Percentiles rank a stretch among this genome's conserved stretches.
phyloP scores from a whole-genome alignment of 2,113 vertebrate genomes.

The Burhinus bistriatus region DNA sequence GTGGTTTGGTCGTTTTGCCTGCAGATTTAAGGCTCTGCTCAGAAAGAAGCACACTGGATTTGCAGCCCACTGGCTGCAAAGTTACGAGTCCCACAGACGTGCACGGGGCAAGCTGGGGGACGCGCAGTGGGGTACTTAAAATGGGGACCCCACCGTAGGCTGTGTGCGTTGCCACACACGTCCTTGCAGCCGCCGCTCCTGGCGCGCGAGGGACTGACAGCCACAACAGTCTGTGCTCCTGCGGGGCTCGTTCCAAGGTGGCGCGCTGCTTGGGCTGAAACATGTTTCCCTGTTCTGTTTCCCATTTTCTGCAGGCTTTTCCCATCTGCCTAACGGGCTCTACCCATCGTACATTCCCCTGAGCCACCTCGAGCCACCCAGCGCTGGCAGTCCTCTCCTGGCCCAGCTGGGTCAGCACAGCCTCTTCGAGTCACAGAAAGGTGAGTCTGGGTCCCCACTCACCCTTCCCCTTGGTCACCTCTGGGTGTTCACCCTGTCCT shows the following conservation, averaged over 20 bases:
- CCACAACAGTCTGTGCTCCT: constrained; percentile 23
- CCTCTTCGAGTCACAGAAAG: constrained; percentile 93
- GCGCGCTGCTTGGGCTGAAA: background rate
- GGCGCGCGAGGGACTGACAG: background rate
- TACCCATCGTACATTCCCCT: constrained; percentile 93
- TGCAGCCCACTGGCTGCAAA: background rate
- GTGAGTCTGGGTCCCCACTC: constrained; percentile 68
- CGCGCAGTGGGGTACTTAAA: rapidly evolving
- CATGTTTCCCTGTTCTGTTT: constrained; percentile 40
- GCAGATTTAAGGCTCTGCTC: background rate
- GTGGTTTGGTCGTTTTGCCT: background rate
- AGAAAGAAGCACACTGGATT: background rate
- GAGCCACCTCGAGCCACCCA: constrained; percentile 87
- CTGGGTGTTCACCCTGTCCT: background rate
- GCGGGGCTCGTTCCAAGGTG: background rate
- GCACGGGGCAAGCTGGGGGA: rapidly evolving
- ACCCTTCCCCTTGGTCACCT: rapidly evolving
- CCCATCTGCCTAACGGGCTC: constrained; percentile 86
- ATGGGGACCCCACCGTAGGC: rapidly evolving
- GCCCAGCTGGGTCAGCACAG: constrained; percentile 88
- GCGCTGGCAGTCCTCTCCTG: constrained; percentile 75
- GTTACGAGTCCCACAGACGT: rapidly evolving
- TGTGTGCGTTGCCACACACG: rapidly evolving
- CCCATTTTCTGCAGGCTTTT: constrained; percentile 77
- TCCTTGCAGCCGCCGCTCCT: background rate